Conservation (phyloP, 2,888 invertebrate genomes). For the Caprella mutica region DNA sequence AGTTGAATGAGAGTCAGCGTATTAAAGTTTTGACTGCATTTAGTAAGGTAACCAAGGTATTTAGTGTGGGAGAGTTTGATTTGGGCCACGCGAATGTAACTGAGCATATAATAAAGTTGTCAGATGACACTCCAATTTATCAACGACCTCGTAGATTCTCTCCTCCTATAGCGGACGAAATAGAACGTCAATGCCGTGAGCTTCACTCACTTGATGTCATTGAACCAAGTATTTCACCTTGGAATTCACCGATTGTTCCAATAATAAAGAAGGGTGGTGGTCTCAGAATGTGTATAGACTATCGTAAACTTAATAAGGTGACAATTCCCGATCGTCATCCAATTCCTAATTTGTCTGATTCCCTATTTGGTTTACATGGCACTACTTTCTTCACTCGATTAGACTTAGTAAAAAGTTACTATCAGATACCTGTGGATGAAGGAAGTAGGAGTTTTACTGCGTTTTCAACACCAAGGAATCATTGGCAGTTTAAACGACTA, state of each 20-base stretch:
- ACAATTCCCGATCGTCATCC: neutral
- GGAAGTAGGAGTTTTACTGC: neutral
- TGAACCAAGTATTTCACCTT: neutral
- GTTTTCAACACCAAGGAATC: constrained; percentile 4
- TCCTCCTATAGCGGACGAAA: neutral
- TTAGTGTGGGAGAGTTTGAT: constrained; percentile 1
- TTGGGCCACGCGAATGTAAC: neutral
- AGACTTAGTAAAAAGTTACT: neutral
- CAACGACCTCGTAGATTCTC: constrained; percentile 2
- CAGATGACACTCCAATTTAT: neutral
- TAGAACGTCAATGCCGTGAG: constrained; percentile 1
- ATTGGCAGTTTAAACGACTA: neutral
- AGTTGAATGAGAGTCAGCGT: too few species aligned
- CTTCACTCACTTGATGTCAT: neutral
- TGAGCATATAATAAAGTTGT: neutral
- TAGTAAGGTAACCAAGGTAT: too few species aligned
- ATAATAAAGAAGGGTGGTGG: neutral
- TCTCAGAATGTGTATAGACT: neutral
- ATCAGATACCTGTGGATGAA: neutral
- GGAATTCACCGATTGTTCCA: neutral
- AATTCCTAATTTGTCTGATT: constrained; percentile 2
- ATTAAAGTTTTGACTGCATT: too few species aligned
- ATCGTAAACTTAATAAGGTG: neutral
- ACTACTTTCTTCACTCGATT: too few species aligned
- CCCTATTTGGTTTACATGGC: neutral